Evolutionary conservation across 2,888 invertebrate species (phyloP).

Genomic region (Spisula solida): DNA sequence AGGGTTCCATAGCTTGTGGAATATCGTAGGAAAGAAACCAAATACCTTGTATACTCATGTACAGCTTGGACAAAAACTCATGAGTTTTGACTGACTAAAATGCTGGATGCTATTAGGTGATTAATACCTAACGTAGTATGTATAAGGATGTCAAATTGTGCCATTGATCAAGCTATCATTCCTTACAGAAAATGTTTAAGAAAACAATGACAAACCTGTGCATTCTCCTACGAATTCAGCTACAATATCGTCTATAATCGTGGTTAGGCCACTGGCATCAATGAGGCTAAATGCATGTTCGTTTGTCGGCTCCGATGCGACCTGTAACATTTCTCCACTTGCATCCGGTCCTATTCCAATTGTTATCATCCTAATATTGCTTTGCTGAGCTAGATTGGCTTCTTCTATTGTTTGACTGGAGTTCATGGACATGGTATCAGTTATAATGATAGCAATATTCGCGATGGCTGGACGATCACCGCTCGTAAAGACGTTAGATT

Average conservation of each 20-base stretch:
- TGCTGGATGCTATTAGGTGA: no score
- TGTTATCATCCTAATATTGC: not conserved
- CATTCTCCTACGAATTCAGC: conserved; percentile 22
- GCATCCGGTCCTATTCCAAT: conserved; percentile 32
- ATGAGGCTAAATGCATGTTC: conserved; percentile 6
- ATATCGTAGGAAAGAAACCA: no score
- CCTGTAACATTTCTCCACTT: not conserved
- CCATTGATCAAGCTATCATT: no score
- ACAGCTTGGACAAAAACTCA: no score
- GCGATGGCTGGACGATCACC: conserved; percentile 14
- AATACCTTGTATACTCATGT: no score
- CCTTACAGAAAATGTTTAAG: no score
- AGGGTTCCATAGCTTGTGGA: no score
- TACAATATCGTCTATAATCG: conserved; percentile 1
- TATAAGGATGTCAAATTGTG: no score
- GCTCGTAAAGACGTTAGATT: not conserved
- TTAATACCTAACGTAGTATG: no score
- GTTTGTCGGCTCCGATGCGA: conserved; percentile 11
- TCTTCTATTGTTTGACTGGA: not conserved
- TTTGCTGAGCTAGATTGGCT: not conserved
- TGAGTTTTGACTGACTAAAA: no score
- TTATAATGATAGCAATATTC: conserved; percentile 28
- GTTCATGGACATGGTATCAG: conserved; percentile 9
- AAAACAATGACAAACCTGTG: not conserved
- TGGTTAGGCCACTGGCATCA: not conserved